A percentile compares a stretch with the other conserved stretches of the same genome.
These are phyloP conservation scores for Tetragonula carbonaria DNA, from an alignment of 2,888 invertebrate species.

Conservation along the genomic window DNA sequence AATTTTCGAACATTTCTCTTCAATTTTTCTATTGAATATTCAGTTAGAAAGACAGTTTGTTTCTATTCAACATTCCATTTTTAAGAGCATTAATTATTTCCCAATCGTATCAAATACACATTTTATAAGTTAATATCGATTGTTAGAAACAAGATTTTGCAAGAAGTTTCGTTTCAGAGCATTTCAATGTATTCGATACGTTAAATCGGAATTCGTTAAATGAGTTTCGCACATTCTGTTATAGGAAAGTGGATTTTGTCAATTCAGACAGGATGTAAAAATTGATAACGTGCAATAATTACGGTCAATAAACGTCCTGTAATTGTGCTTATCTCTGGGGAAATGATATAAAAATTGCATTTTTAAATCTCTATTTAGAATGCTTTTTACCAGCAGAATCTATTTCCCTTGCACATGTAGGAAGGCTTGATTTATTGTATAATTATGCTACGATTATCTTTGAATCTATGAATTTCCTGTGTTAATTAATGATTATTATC, in stretches of 20 bases:
- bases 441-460: background rate
- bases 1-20: too few species aligned
- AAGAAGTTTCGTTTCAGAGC: background rate
- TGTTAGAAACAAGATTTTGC: background rate
- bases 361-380: background rate
- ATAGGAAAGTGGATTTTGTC: too few species aligned
- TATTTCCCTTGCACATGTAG: background rate
- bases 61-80: too few species aligned
- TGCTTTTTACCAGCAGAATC: background rate
- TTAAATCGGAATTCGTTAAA: background rate
- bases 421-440: background rate
- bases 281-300: background rate
- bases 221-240: background rate
- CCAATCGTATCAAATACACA: too few species aligned
- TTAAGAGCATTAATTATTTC: too few species aligned
- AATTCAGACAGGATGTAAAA: too few species aligned
- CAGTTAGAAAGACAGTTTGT: too few species aligned
- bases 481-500: background rate
- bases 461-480: background rate
- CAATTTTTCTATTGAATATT: too few species aligned
- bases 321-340: background rate
- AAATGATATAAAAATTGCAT: background rate
- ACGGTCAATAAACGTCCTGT: background rate
- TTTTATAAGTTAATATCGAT: background rate
- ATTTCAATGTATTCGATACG: background rate